Conservation (phyloP, 2,888 invertebrate species). For the Chrysolina oricalcia region DNA sequence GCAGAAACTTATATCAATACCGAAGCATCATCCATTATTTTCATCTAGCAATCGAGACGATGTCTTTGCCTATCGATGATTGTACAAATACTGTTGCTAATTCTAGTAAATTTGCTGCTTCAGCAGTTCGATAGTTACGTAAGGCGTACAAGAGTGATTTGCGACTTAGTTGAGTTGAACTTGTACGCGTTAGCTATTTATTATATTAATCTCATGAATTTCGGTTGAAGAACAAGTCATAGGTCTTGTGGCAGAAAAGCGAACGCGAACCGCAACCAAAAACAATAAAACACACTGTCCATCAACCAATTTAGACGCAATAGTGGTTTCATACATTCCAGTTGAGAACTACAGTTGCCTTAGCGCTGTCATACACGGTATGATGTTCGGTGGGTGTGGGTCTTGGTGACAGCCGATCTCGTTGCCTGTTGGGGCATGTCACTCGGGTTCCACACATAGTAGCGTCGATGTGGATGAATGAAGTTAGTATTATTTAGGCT, state of each 20-base stretch:
- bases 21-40: slow-evolving; percentile 45
- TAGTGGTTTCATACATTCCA: slow-evolving; percentile 72
- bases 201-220: slow-evolving; percentile 55
- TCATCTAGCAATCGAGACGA: slow-evolving; percentile 57
- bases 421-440: slow-evolving; percentile 58
- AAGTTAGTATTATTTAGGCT: slow-evolving; percentile 71
- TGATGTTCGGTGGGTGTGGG: slow-evolving; percentile 43
- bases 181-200: slow-evolving; percentile 58
- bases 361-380: slow-evolving; percentile 65
- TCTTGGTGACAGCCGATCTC: slow-evolving; percentile 54
- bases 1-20: slow-evolving; percentile 44
- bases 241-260: slow-evolving; percentile 59
- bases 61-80: slow-evolving; percentile 69
- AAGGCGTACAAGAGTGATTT: slow-evolving; percentile 51
- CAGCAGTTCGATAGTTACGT: slow-evolving; percentile 59
- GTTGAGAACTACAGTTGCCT: slow-evolving; percentile 71
- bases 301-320: slow-evolving; percentile 62
- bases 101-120: slow-evolving; percentile 67
- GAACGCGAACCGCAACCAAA: slow-evolving; percentile 49
- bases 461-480: slow-evolving; percentile 56
- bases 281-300: slow-evolving; percentile 53
- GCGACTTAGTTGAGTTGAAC: slow-evolving; percentile 49
- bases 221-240: slow-evolving; percentile 46
- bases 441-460: slow-evolving; percentile 53
- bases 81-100: slow-evolving; percentile 71